Conservation (phyloP, 1,140 invertebrate species). For the Drosophila nebulosa region DNA sequence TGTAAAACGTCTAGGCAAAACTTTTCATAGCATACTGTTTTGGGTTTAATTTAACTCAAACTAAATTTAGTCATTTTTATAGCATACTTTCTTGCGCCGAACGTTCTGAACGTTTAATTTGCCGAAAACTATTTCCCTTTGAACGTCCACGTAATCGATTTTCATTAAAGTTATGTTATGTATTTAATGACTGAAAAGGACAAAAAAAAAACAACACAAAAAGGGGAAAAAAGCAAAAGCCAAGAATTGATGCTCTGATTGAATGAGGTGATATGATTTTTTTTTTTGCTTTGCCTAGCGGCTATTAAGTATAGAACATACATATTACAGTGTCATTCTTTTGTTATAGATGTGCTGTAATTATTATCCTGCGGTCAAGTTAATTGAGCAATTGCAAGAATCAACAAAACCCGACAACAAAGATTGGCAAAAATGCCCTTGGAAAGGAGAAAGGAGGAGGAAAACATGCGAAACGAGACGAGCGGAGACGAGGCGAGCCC, state of each 20-base stretch:
- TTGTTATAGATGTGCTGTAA: slow-evolving; percentile 24
- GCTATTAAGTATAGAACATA: neutral
- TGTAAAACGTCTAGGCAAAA: no score
- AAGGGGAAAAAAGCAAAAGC: neutral
- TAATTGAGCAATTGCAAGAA: slow-evolving; percentile 59
- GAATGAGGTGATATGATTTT: neutral
- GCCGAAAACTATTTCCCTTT: no score
- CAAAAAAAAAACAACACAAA: neutral
- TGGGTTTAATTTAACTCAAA: no score
- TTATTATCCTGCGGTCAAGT: slow-evolving; percentile 54
- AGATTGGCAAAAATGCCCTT: neutral
- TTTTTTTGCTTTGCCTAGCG: neutral
- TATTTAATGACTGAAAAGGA: neutral
- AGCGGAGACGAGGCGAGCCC: neutral
- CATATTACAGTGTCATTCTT: neutral
- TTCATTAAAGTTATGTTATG: neutral
- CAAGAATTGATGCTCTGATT: neutral
- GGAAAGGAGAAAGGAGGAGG: neutral
- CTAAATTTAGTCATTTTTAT: no score
- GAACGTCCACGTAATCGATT: neutral
- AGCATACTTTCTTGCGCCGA: no score
- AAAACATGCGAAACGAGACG: neutral
- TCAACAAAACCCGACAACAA: slow-evolving; percentile 41
- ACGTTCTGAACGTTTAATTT: no score
- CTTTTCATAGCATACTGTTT: no score